A percentile compares a stretch with the other conserved stretches of the same genome.
Conservation (phyloP, 2,888 invertebrate genomes). For the Morpho achilles region DNA sequence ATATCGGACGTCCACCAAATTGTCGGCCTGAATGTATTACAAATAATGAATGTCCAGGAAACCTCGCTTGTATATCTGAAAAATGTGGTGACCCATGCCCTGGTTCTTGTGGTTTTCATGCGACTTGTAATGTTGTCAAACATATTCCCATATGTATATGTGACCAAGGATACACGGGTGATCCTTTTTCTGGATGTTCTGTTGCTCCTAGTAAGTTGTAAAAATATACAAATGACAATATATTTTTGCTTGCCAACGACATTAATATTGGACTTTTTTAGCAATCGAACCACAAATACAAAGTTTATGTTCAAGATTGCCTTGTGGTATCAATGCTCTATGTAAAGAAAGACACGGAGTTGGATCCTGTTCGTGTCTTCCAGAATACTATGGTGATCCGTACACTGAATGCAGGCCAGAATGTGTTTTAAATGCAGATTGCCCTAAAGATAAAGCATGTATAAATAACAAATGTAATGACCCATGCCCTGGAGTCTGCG, state of each 20-base stretch:
- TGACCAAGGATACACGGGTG: constrained; percentile 84
- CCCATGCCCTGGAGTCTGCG: constrained; percentile 91
- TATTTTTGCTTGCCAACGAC: not conserved
- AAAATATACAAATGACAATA: not conserved
- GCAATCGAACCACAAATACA: constrained; percentile 73
- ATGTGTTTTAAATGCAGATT: constrained; percentile 93
- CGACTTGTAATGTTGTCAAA: constrained; percentile 84
- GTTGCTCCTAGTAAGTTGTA: constrained; percentile 76
- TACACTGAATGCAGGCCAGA: constrained; percentile 92
- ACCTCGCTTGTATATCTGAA: constrained; percentile 85
- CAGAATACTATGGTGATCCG: constrained; percentile 92
- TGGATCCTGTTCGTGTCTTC: constrained; percentile 89
- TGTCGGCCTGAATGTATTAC: constrained; percentile 88
- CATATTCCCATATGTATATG: constrained; percentile 88
- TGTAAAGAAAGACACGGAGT: constrained; percentile 90
- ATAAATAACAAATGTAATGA: constrained; percentile 90
- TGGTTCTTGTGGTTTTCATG: constrained; percentile 86
- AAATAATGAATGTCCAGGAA: constrained; percentile 85
- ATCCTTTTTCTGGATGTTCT: constrained; percentile 88
- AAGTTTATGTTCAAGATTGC: constrained; percentile 88
- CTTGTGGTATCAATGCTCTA: constrained; percentile 91
- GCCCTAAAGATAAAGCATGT: constrained; percentile 86
- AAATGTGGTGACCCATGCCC: constrained; percentile 86
- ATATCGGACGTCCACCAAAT: constrained; percentile 88
- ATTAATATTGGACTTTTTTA: constrained; percentile 41